Conservation (phyloP, 2,888 invertebrate species). For the Spisula subtruncata region DNA sequence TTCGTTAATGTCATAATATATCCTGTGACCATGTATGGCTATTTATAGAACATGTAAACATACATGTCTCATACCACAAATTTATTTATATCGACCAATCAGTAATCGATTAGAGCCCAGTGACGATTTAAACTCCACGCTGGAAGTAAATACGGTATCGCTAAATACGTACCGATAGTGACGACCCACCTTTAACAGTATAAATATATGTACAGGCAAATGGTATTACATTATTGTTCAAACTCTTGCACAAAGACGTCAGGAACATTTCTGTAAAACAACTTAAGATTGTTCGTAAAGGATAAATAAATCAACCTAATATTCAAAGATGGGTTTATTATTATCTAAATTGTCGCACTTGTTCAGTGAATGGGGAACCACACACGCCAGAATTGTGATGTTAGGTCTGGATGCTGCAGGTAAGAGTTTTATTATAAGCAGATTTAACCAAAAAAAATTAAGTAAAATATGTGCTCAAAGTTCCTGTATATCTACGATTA, state of each 20-base stretch:
- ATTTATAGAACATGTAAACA: too few relatives aligned
- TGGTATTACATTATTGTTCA: neutral
- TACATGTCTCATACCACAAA: too few relatives aligned
- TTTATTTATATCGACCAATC: conserved; percentile 43
- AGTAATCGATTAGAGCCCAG: neutral
- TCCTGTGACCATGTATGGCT: too few relatives aligned
- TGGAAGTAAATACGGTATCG: conserved; percentile 36
- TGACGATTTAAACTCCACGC: conserved; percentile 42
- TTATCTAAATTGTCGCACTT: conserved; percentile 52
- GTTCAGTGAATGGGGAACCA: conserved; percentile 62
- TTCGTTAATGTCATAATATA: too few relatives aligned
- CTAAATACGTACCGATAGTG: neutral
- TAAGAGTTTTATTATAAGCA: conserved; percentile 55
- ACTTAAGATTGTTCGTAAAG: neutral
- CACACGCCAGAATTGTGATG: conserved; percentile 84
- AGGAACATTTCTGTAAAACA: neutral
- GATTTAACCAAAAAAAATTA: too few relatives aligned
- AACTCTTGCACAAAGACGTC: neutral
- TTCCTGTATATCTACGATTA: too few relatives aligned
- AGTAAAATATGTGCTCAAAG: too few relatives aligned
- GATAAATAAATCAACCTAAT: neutral
- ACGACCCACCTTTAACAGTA: neutral
- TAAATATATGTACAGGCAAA: neutral
- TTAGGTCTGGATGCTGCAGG: conserved; percentile 86
- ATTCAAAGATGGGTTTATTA: conserved; percentile 56